A percentile compares a stretch with the other conserved stretches of the same genome.
Evolutionary conservation across 2,797 vertebrate species (phyloP).

Genomic region (Nothura maculosa): DNA sequence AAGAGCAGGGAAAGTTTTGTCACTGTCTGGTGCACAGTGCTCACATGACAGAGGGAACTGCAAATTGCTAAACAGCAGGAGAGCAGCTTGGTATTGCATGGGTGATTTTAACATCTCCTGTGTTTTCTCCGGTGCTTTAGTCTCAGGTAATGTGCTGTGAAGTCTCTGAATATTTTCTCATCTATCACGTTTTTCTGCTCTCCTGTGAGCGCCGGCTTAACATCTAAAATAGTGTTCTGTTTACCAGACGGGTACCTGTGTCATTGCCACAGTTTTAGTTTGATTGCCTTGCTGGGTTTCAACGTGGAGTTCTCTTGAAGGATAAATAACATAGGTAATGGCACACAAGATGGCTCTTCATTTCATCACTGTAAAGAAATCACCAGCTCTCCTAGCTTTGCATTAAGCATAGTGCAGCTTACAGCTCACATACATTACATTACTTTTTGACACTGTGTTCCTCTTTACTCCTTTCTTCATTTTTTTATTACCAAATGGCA

Average conservation of each 20-base stretch:
- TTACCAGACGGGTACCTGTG: neutral
- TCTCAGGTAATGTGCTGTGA: neutral
- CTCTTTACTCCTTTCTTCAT: neutral
- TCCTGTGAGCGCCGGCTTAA: neutral
- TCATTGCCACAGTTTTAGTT: neutral
- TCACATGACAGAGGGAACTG: neutral
- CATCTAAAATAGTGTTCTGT: neutral
- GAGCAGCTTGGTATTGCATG: neutral
- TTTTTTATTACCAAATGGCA: neutral
- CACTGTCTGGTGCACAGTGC: slow-evolving; percentile 28
- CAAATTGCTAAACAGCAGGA: neutral
- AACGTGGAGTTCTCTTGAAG: neutral
- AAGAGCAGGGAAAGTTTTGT: slow-evolving; percentile 23
- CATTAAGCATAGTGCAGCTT: neutral
- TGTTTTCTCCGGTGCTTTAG: neutral
- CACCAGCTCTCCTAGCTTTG: neutral
- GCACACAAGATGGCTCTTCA: neutral
- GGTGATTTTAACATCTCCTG: neutral
- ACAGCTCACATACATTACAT: neutral
- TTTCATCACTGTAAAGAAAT: neutral
- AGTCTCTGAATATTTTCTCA: neutral
- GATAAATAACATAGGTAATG: neutral
- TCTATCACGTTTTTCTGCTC: neutral
- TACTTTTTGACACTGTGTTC: neutral
- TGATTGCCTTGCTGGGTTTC: neutral